A percentile compares a stretch with the other conserved stretches of the same genome.
These are phyloP conservation scores for Cliona cf. orientalis DNA, from an alignment of 37 sponge, comb jelly and placozoan species.

Conservation along the genomic window DNA sequence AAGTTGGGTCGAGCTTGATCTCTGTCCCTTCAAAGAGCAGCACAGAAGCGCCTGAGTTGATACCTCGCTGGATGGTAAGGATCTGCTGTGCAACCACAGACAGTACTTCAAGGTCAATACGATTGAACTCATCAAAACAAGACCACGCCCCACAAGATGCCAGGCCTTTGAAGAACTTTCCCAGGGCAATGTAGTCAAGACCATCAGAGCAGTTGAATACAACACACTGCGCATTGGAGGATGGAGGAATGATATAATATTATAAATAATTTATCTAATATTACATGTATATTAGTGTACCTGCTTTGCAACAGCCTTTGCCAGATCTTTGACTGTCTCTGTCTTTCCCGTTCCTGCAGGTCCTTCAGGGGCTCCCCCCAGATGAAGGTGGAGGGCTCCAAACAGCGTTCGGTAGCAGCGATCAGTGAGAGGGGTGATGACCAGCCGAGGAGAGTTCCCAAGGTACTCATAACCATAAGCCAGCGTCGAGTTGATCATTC, in stretches of 20 bases:
- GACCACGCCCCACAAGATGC: slow-evolving; percentile 99
- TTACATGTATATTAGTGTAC: slow-evolving; percentile 9
- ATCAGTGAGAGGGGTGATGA: slow-evolving; percentile 99
- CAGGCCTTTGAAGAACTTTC: slow-evolving; percentile 99
- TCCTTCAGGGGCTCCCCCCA: slow-evolving; percentile 99
- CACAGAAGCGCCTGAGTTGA: slow-evolving; percentile 73
- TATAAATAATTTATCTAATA: background rate
- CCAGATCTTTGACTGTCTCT: slow-evolving; percentile 99
- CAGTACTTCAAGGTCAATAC: slow-evolving; percentile 97
- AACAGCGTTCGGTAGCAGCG: slow-evolving; percentile 96
- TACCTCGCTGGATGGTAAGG: slow-evolving; percentile 90
- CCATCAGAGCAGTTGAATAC: slow-evolving; percentile 99
- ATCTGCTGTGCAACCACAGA: slow-evolving; percentile 99
- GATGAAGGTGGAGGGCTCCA: slow-evolving; percentile 97
- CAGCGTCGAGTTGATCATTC: slow-evolving; percentile 98
- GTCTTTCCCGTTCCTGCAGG: slow-evolving; percentile 99
- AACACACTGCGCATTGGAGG: slow-evolving; percentile 81
- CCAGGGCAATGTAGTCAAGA: slow-evolving; percentile 98
- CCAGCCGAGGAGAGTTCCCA: slow-evolving; percentile 95
- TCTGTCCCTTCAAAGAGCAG: slow-evolving; percentile 99
- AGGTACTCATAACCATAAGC: slow-evolving; percentile 99
- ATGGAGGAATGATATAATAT: background rate
- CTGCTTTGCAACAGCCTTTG: slow-evolving; percentile 99
- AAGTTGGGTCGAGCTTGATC: slow-evolving; percentile 96
- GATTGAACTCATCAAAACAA: slow-evolving; percentile 99